These are phyloP conservation scores for Addax nasomaculatus DNA, from an alignment of 2,113 vertebrate genomes.

Conservation along the genomic window DNA sequence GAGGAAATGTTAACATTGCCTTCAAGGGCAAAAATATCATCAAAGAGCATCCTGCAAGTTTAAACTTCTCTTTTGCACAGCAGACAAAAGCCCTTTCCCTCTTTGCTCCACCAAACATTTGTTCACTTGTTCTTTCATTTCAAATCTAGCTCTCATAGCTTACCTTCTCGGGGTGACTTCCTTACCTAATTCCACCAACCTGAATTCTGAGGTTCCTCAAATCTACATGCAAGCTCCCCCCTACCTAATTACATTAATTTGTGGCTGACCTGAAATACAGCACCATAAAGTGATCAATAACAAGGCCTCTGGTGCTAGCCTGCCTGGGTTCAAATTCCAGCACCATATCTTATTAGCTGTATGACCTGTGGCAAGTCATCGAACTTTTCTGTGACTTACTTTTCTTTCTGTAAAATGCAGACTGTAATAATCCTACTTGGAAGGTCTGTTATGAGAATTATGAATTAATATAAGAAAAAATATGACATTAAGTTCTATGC, in stretches of 20 bases:
- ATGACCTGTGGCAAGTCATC: neutral
- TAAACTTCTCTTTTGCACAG: neutral
- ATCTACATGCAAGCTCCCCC: neutral
- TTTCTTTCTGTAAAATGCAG: neutral
- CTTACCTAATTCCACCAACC: neutral
- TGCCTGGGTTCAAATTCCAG: neutral
- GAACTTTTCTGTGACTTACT: neutral
- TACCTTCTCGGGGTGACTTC: neutral
- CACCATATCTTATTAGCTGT: neutral
- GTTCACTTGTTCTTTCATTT: neutral
- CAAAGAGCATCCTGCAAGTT: neutral
- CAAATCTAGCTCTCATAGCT: neutral
- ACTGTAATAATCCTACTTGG: neutral
- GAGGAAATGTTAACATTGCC: neutral
- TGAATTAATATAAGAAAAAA: neutral
- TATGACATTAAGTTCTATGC: neutral
- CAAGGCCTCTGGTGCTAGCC: neutral
- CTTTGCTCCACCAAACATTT: neutral
- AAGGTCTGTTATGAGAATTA: neutral
- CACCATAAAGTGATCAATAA: neutral
- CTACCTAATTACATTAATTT: neutral
- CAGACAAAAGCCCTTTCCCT: neutral
- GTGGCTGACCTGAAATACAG: neutral
- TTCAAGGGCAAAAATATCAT: neutral
- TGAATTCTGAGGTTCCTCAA: neutral